Percentiles rank a stretch among this genome's conserved stretches.
These are phyloP conservation scores for Battus philenor DNA, from an alignment of 1,140 invertebrate genomes.

Conservation along the genomic window DNA sequence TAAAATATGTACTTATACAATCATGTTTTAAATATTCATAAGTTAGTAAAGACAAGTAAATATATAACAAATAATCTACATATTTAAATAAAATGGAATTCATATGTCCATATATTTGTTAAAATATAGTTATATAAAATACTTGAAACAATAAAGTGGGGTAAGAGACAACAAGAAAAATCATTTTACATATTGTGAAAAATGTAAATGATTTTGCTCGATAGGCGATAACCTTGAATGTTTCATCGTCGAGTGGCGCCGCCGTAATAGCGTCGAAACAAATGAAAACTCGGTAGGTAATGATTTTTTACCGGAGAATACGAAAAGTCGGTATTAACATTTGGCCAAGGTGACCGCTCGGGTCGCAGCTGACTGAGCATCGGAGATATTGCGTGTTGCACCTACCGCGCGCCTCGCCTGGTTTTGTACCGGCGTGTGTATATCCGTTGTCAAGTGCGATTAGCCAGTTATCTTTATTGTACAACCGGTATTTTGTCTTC, in stretches of 20 bases:
- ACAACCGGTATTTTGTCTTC: slow-evolving; percentile 10
- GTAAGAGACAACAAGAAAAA: slow-evolving; percentile 10
- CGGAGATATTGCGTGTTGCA: slow-evolving; percentile 35
- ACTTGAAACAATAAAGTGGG: too few species aligned
- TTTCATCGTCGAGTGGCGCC: slow-evolving; percentile 31
- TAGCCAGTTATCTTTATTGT: slow-evolving; percentile 7
- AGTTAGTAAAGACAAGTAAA: too few species aligned
- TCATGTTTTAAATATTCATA: too few species aligned
- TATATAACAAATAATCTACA: too few species aligned
- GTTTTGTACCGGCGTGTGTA: slow-evolving; percentile 18
- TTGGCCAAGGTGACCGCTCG: slow-evolving; percentile 66
- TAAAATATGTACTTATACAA: too few species aligned
- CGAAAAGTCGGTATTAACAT: slow-evolving; percentile 63
- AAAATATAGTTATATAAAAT: too few species aligned
- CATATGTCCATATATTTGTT: too few species aligned
- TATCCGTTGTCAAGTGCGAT: slow-evolving; percentile 14
- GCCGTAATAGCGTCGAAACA: slow-evolving; percentile 27
- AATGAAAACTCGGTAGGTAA: slow-evolving; percentile 40
- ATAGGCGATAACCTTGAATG: slow-evolving; percentile 33
- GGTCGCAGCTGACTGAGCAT: slow-evolving; percentile 67
- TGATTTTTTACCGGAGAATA: slow-evolving; percentile 48
- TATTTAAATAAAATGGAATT: too few species aligned
- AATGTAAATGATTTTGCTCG: slow-evolving; percentile 11
- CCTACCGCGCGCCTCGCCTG: slow-evolving; percentile 31
- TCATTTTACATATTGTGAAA: slow-evolving; percentile 6